Percentiles rank a stretch among this genome's conserved stretches.
phyloP scores from a whole-genome alignment of 2,888 invertebrate species.

The Chrysolina americana region DNA sequence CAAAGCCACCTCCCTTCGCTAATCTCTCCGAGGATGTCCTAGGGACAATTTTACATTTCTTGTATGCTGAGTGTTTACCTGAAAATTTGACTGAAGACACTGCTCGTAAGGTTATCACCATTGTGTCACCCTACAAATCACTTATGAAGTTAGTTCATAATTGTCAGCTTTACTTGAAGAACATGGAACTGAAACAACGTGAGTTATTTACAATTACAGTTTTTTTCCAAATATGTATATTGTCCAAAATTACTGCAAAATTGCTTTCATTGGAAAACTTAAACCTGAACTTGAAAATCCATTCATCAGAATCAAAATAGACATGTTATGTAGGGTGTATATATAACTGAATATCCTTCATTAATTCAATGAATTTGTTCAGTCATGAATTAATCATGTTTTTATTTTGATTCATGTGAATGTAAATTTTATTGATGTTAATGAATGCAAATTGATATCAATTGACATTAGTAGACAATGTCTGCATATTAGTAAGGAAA shows the following conservation, averaged over 20 bases:
- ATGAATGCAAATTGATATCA: too few species aligned
- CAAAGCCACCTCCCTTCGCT: slow-evolving; percentile 72
- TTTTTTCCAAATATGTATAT: not conserved
- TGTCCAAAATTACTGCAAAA: too few species aligned
- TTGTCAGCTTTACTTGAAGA: slow-evolving; percentile 75
- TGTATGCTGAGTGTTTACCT: slow-evolving; percentile 78
- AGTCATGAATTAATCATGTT: too few species aligned
- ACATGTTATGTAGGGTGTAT: not conserved
- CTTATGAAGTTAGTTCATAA: slow-evolving; percentile 73
- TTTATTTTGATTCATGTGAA: too few species aligned
- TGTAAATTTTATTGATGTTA: too few species aligned
- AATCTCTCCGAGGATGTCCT: slow-evolving; percentile 76
- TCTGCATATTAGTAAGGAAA: too few species aligned
- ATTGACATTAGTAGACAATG: too few species aligned
- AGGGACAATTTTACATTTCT: slow-evolving; percentile 75
- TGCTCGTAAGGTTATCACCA: slow-evolving; percentile 73
- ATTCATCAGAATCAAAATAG: not conserved
- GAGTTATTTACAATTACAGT: slow-evolving; percentile 59
- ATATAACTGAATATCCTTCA: not conserved
- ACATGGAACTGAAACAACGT: slow-evolving; percentile 78
- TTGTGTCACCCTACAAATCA: slow-evolving; percentile 72
- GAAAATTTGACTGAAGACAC: slow-evolving; percentile 73
- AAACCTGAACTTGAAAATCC: not conserved
- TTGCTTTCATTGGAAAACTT: too few species aligned
- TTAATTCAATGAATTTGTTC: too few species aligned